Base-by-base conservation (phyloP, 2,888 invertebrate genomes). In the Catocala nupta region DNA sequence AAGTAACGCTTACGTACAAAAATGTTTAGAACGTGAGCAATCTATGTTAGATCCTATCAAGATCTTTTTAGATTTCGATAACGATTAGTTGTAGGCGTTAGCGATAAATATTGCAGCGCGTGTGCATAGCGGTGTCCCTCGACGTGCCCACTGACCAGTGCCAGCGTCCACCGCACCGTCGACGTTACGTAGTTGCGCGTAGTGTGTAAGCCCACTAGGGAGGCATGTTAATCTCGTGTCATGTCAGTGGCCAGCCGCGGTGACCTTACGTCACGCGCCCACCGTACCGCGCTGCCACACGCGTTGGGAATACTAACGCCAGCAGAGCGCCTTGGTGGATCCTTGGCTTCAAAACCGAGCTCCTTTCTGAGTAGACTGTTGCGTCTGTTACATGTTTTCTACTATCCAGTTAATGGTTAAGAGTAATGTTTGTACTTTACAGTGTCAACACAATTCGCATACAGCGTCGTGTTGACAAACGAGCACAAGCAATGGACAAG, bases 271-370 rank as follows among this genome's bases (percentile, higher is more conserved):
- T 92, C 91, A 92, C 90, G 89, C 90, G 90, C 83, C 88, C 87
- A 87, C 83, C 84, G 86, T 86, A 83, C 81, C 81, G 88, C 87
- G 83, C 83, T 80, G 85, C 74, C 82, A 88, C 77, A 91, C 91
- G 91, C 90, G 89, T 59, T 75, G 88, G 88, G 94, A 90, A 94
- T 94, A 93, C 92, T 93, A 93, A 94, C 91, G 85, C 82, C 85
- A 84, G 80, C 87, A 84, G 88, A 91, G 87, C 91, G 89, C 93
- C 93, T 93, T 92, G 92, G 89, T 90, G 84, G 86, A 94, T 93
- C 94, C 94, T 94, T 94, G 94, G 94, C 94, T 94, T 93, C 93
- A 93, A 94, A 94, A 93, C 92, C 88, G 83, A 92, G 88, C 93
- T 92, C 93, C 94, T 93, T 94, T 93, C 93, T 87, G 89, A 93